Base-by-base conservation (phyloP, 2,113 vertebrate species). In the Falco punctatus region DNA sequence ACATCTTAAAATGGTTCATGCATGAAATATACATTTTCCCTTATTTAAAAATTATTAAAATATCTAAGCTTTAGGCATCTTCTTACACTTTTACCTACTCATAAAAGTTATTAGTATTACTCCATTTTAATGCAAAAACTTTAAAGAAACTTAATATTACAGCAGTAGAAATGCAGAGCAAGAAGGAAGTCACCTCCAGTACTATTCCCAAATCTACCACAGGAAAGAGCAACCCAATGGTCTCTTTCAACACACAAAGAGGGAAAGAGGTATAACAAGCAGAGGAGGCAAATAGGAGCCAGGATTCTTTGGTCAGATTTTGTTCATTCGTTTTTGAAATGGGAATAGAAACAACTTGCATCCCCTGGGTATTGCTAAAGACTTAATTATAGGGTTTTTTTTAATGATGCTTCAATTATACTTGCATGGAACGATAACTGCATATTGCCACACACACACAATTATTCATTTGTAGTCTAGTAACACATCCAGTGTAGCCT, bases 11-110 rank as follows among this genome's bases (percentile, higher is more conserved):
- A 78, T 92, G 74, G 61, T 97, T 96, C 88, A 89, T 78, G 95
- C 91, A 92, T 95, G 88, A 97, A 97, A 97, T 90, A 96, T 78
- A 94, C 40, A 84, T 96, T 97, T 97, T 48, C 65, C 13, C n/a
- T 91, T 93, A 96, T 96, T 97, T 91, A 88, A 94, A 91, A 96
- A 86, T 74, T 84, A 96, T 88, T 93, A 18, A 0, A 83, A 94
- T 86, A 66, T 77, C 44, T 70, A 73, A 58, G 33, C 27, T 89
- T 86, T 84, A 75, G 78, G 35, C 59, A 83, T 65, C 30, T 94
- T 79, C n/a, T 88, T 91, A 70, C 17, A 32, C 15, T 92, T 88
- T 74, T 72, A 59, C 13, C 35, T 85, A 13, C 33, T 83, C 21
- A 44, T 32, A 64, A 82, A 88, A 72, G 74, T 40, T 21, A 77